These are phyloP conservation scores for Formica aserva DNA, from an alignment of 2,888 invertebrate species.

Conservation along the genomic window DNA sequence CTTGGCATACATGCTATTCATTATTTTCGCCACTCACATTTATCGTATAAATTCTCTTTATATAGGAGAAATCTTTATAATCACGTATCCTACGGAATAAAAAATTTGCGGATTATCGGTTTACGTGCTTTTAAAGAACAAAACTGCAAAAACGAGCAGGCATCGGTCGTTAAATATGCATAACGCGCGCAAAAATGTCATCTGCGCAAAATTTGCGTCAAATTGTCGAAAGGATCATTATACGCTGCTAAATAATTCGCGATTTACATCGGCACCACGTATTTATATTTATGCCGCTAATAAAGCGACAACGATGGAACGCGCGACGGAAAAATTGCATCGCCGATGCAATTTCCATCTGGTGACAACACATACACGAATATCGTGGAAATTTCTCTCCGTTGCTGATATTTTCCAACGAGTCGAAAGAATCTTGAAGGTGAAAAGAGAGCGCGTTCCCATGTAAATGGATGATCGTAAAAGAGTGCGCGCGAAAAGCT, in stretches of 20 bases:
- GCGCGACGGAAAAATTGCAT: conserved; percentile 11
- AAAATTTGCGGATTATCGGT: not conserved
- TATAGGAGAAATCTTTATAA: not conserved
- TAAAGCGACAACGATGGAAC: conserved; percentile 16
- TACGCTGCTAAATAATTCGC: conserved; percentile 16
- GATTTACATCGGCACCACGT: not conserved
- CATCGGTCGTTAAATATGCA: conserved; percentile 6
- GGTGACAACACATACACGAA: not conserved
- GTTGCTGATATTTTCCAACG: conserved; percentile 1
- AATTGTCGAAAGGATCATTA: conserved; percentile 3
- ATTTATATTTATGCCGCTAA: conserved; percentile 20
- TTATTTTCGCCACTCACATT: not conserved
- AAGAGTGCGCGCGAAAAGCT: conserved; percentile 15
- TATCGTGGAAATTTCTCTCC: not conserved
- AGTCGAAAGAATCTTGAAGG: not conserved
- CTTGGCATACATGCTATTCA: not conserved
- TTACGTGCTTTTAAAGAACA: not conserved
- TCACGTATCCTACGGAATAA: not conserved
- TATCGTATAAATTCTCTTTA: not conserved
- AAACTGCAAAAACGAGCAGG: not conserved
- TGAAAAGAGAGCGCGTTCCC: not conserved
- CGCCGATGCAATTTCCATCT: not conserved
- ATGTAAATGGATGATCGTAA: conserved; percentile 40
- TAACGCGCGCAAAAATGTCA: not conserved
- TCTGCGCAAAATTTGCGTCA: not conserved